phyloP scores from a whole-genome alignment of 2,797 vertebrate genomes.

The Eidolon dupreanum region DNA sequence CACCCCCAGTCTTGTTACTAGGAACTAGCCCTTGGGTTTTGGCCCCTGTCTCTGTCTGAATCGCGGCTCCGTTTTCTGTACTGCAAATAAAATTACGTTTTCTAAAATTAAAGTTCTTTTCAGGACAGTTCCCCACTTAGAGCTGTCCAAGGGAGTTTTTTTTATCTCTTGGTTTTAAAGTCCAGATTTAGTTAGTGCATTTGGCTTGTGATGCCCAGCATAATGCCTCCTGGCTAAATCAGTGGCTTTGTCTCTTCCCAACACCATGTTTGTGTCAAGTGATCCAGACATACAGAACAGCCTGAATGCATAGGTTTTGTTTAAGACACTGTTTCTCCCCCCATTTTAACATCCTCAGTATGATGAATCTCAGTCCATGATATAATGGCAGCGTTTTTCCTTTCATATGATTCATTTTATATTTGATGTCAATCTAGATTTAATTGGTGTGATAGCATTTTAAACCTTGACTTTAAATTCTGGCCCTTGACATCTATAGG shows the following conservation, averaged over 20 bases:
- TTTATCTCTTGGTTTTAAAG: background rate
- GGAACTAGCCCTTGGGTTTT: background rate
- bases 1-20: background rate
- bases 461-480: background rate
- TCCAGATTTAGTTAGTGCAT: background rate
- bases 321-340: background rate
- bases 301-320: background rate
- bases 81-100: background rate
- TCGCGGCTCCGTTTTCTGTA: background rate
- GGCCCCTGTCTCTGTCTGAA: background rate
- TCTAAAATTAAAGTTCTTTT: background rate
- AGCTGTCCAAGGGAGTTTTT: background rate
- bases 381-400: background rate
- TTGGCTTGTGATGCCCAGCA: background rate
- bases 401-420: background rate
- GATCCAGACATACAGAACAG: background rate
- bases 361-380: background rate
- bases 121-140: background rate
- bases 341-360: background rate
- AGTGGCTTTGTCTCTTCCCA: background rate
- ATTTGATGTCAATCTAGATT: background rate
- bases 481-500: background rate
- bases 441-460: background rate
- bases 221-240: background rate
- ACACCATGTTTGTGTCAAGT: background rate